A percentile compares a stretch with the other conserved stretches of the same genome.
phyloP scores from a whole-genome alignment of 2,113 vertebrate species.

The Ancistrus triradiatus region DNA sequence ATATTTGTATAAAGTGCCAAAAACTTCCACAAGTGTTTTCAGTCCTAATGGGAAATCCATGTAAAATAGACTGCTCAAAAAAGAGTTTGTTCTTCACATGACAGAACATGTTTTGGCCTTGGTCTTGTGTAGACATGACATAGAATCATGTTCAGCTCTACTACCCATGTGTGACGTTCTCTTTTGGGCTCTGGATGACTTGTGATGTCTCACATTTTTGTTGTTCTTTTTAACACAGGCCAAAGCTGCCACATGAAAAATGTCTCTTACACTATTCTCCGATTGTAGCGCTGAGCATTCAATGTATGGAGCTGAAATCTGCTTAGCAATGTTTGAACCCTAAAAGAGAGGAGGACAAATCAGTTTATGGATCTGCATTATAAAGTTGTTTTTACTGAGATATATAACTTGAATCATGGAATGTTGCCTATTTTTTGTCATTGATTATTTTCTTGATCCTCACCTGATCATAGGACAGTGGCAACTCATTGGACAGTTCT shows the following conservation, averaged over 20 bases:
- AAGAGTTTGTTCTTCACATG: conserved; percentile 61
- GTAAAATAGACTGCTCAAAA: not conserved
- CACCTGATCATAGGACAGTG: conserved; percentile 88
- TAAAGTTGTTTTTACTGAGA: too few species aligned
- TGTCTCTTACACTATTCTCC: conserved; percentile 89
- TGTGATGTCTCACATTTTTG: conserved; percentile 83
- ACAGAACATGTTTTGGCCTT: conserved; percentile 86
- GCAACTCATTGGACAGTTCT: conserved; percentile 82
- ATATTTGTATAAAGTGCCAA: conserved; percentile 30
- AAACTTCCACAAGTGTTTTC: conserved; percentile 16
- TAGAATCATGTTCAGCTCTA: conserved; percentile 73
- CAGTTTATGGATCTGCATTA: too few species aligned
- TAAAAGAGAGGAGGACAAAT: conserved; percentile 44
- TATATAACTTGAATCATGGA: too few species aligned
- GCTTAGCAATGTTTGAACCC: conserved; percentile 87
- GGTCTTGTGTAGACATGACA: conserved; percentile 79
- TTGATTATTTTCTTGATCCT: conserved; percentile 4
- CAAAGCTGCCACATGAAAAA: conserved; percentile 88
- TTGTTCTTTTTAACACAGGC: conserved; percentile 85
- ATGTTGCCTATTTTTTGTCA: too few species aligned
- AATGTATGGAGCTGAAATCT: conserved; percentile 85
- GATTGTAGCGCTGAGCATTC: conserved; percentile 89
- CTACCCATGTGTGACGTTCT: conserved; percentile 79
- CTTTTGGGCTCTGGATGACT: conserved; percentile 81
- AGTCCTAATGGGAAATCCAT: conserved; percentile 21